phyloP scores from a whole-genome alignment of 2,888 invertebrate species.

The Leistus spinibarbis region DNA sequence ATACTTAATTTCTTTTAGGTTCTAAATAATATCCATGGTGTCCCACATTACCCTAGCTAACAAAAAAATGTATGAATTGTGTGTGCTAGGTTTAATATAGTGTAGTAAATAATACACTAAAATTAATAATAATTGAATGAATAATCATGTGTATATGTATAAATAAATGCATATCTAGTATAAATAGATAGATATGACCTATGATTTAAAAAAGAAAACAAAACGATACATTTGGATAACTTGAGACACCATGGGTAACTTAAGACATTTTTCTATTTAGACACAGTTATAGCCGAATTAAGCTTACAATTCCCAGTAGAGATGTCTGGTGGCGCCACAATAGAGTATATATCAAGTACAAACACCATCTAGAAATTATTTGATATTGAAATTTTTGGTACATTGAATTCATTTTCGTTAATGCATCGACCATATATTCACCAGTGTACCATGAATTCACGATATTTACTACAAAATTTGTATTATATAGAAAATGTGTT shows the following conservation, averaged over 20 bases:
- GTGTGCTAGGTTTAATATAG: neutral
- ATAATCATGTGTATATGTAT: conserved; percentile 20
- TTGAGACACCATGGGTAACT: neutral
- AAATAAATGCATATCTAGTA: conserved; percentile 38
- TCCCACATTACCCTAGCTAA: neutral
- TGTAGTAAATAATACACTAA: neutral
- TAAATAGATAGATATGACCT: neutral
- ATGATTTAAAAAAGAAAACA: neutral
- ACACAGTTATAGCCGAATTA: neutral
- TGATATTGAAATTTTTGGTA: too few species aligned
- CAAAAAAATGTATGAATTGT: neutral
- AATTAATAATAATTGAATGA: conserved; percentile 3
- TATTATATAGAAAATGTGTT: neutral
- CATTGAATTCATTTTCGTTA: too few species aligned
- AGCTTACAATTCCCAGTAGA: too few species aligned
- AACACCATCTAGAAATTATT: too few species aligned
- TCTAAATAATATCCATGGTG: neutral
- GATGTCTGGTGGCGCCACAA: too few species aligned
- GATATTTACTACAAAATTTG: neutral
- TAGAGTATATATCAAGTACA: too few species aligned
- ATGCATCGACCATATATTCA: too few species aligned
- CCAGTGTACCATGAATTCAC: neutral
- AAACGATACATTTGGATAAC: neutral
- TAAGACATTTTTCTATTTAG: neutral
- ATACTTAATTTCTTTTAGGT: too few species aligned